Base-by-base conservation (phyloP, 1,140 invertebrate species). In the Brachystomella parvula region DNA sequence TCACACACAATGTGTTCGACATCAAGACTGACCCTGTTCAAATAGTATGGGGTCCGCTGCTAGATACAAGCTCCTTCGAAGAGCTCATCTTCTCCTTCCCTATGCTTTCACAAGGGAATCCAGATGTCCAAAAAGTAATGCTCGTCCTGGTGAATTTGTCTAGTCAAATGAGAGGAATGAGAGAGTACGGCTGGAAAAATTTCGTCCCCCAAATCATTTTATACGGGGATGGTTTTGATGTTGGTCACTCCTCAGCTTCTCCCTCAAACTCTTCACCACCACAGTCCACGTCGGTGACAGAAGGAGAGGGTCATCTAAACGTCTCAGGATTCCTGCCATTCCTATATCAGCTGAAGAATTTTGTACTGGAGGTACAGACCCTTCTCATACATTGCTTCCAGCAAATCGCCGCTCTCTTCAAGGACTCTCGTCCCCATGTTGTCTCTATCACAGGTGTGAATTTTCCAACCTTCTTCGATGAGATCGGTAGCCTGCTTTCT, bases 401-500 rank as follows among this genome's bases (percentile, higher is more conserved):
- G 6, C 72, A 73, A 63, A 15, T 73, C 6, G 63, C 26, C 33
- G 63, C 67, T 1, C 15, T 73, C 15, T 73, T 73, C 39, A 73
- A 73, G 47, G 72, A 73, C 26, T 69, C 64, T 3, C 62, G 61
- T 47, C 72, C 72, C 0, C 69, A 71, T 29, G 72, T 73, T 2
- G 72, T 73, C 2, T 44, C 65, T 19, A 64, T 69, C 32, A 44
- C 64, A 1, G 67, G 66, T 39, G 2, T 71, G 2, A 47, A 71
- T 53, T 56, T 73, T 19, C 62, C 61, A 12, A 65, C 62, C 2
- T 78, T 85, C 29, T 82, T 86, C 73, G 83, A 85, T 69, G 80
- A 85, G 68, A 77, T 89, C 9, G 82, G 84, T 19, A 82, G 87
- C 74, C 74, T 90, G 24, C 81, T 90, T 29, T 76, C 82, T n/a